Evolutionary conservation across 2,113 vertebrate species (phyloP).

Genomic region (Tragelaphus imberbis): DNA sequence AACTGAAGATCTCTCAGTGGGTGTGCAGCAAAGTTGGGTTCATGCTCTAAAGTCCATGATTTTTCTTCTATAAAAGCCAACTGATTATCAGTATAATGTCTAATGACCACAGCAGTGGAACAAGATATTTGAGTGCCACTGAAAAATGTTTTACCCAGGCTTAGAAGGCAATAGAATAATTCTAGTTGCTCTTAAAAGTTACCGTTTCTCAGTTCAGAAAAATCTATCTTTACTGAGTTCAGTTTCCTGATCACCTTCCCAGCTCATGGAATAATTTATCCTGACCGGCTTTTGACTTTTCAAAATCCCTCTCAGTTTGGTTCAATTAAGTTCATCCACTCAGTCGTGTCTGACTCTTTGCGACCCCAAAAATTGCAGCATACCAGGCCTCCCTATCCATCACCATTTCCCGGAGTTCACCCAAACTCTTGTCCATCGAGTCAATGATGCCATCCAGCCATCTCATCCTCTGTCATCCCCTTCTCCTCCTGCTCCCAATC

Average conservation of each 20-base stretch:
- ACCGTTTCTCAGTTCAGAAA: neutral
- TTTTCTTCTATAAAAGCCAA: neutral
- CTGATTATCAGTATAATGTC: neutral
- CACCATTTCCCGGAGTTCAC: too few relatives aligned
- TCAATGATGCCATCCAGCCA: too few relatives aligned
- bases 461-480: too few relatives aligned
- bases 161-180: neutral
- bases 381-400: too few relatives aligned
- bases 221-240: neutral
- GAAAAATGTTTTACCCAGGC: neutral
- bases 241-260: neutral
- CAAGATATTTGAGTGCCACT: neutral
- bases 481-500: too few relatives aligned
- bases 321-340: too few relatives aligned
- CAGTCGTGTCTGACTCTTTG: too few relatives aligned
- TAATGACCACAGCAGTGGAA: neutral
- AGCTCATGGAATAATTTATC: neutral
- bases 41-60: neutral
- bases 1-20: neutral
- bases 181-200: neutral
- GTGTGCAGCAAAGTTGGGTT: neutral
- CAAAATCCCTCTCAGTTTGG: neutral
- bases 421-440: too few relatives aligned
- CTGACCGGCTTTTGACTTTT: neutral
- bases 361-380: too few relatives aligned